A percentile compares a stretch with the other conserved stretches of the same genome.
phyloP scores from a whole-genome alignment of 2,113 vertebrate genomes.

The Micromys minutus region DNA sequence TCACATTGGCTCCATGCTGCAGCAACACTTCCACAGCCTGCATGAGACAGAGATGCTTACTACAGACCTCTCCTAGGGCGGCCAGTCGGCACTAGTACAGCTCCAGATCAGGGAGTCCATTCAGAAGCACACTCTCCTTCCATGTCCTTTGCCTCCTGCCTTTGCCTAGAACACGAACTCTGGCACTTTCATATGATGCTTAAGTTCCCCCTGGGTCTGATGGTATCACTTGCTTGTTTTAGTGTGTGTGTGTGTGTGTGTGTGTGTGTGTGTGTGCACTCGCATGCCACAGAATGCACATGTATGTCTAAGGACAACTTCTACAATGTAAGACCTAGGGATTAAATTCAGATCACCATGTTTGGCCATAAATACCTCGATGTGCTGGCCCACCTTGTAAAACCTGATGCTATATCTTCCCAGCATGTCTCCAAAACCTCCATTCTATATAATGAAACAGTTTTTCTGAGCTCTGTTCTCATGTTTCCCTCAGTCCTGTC shows the following conservation, averaged over 20 bases:
- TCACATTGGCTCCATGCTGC: constrained; percentile 93
- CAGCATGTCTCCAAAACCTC: background rate
- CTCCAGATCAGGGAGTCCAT: background rate
- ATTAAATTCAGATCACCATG: background rate
- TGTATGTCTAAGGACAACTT: background rate
- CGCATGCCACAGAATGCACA: background rate
- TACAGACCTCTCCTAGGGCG: background rate
- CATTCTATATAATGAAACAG: background rate
- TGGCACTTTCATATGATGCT: background rate
- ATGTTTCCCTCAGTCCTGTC: background rate
- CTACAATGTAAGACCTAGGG: background rate
- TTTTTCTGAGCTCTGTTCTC: background rate
- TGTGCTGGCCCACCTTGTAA: background rate
- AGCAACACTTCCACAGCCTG: constrained; percentile 92
- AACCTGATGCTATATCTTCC: background rate
- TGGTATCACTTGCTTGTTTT: background rate
- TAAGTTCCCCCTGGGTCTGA: background rate
- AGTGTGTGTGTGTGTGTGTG: background rate
- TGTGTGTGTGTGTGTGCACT: background rate
- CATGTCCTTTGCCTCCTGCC: background rate
- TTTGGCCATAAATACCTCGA: too few relatives aligned
- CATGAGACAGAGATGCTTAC: background rate
- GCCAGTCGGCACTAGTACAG: background rate
- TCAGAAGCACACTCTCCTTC: background rate
- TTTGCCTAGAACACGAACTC: background rate